Base-by-base conservation (phyloP, 2,797 vertebrate species). In the Lepilemur septentrionalis region DNA sequence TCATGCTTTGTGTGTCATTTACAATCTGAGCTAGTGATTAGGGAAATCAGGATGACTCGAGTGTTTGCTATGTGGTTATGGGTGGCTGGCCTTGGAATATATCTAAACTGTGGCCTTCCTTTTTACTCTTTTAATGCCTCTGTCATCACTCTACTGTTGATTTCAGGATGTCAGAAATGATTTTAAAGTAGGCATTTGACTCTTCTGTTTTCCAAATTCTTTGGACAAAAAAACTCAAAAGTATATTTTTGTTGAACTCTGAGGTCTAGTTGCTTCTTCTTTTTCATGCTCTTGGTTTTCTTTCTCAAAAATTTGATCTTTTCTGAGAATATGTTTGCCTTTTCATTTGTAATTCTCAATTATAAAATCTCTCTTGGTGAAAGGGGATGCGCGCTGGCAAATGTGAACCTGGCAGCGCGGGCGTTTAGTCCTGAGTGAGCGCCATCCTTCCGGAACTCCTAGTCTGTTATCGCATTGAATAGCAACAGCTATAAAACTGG, bases 391-490 rank as follows among this genome's bases (percentile, higher is more conserved):
- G 0, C 23, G 7, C 13, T 59, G 55, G 5, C 18, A 65, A 65
- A 12, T 28, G n/a, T 11, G 7, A 17, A 11, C 0, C 28, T 28
- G 22, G n/a, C 11, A 41, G 32, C 20, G 2, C 1, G 2, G 1
- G 20, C 5, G 1, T 2, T 4, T 52, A 59, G 4, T 11, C 5
- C 32, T 32, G 4, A 20, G 17, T 4, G 11, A 11, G 10, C 4
- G 4, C 30, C 65, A 28, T 43, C 5, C 2, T 41, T 35, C 30
- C 50, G 23, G 50, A 22, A 65, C 15, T 41, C 30, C 22, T 10
- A 28, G 10, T 75, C 4, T n/a, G 32, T 10, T 57, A n/a, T 2
- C 5, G 7, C n/a, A 46, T 7, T 61, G 12, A 43, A 35, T 5
- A 88, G 4, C 4, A 79, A 22, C 1, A 46, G 2, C 30, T 38